phyloP scores from a whole-genome alignment of 2,797 vertebrate genomes.

The Spinus olivaceus region DNA sequence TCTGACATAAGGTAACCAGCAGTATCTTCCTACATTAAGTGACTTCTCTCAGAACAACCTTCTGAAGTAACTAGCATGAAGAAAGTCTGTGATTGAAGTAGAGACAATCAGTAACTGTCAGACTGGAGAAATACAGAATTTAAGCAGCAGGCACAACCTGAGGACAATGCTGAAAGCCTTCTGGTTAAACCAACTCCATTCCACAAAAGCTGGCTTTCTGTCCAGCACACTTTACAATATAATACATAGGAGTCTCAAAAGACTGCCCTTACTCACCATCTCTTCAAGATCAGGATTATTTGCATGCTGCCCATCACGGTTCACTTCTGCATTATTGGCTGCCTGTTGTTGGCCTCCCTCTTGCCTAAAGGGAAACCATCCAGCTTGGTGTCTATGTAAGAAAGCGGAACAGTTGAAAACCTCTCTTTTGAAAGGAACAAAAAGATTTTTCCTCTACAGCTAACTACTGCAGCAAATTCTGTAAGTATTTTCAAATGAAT shows the following conservation, averaged over 20 bases:
- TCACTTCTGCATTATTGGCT: slow-evolving; percentile 76
- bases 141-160: background rate
- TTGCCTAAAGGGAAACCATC: slow-evolving; percentile 93
- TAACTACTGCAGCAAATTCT: background rate
- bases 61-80: background rate
- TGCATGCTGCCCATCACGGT: slow-evolving; percentile 80
- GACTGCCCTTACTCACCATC: slow-evolving; percentile 80
- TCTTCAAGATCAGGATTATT: slow-evolving; percentile 85
- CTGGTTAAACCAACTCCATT: background rate
- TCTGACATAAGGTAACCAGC: background rate
- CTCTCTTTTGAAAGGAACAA: background rate
- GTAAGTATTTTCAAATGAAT: background rate
- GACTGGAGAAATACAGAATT: background rate
- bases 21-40: background rate
- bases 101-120: background rate
- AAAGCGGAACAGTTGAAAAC: slow-evolving; percentile 35
- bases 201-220: background rate
- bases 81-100: background rate
- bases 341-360: slow-evolving; percentile 83
- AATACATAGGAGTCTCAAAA: background rate
- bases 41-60: background rate
- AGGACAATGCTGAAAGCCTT: background rate
- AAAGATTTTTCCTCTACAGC: background rate
- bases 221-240: background rate
- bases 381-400: slow-evolving; percentile 86